Evolutionary conservation across 2,113 vertebrate species (phyloP).

Genomic region (Pyxicephalus adspersus): DNA sequence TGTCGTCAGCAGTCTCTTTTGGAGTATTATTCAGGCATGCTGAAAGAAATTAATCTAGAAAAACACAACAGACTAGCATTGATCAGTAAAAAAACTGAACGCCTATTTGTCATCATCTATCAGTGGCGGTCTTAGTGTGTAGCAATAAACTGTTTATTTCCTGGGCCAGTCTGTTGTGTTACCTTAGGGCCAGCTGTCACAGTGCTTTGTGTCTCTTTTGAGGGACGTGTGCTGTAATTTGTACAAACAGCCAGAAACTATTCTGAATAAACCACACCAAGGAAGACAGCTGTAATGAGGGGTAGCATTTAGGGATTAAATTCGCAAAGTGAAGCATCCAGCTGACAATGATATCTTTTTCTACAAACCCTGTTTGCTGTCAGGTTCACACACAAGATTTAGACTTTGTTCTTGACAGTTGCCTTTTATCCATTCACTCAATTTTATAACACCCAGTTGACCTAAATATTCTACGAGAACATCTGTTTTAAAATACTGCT

Average conservation of each 20-base stretch:
- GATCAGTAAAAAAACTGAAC: neutral
- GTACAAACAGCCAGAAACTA: constrained; percentile 32
- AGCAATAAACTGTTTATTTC: constrained; percentile 58
- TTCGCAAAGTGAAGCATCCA: constrained; percentile 2
- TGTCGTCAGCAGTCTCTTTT: constrained; percentile 42
- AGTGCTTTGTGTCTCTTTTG: constrained; percentile 35
- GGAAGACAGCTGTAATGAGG: constrained; percentile 53
- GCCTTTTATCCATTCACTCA: constrained; percentile 42
- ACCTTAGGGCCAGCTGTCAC: constrained; percentile 46
- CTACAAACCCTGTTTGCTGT: constrained; percentile 50
- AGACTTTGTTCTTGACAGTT: constrained; percentile 54
- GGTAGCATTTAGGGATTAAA: constrained; percentile 49
- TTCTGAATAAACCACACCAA: constrained; percentile 46
- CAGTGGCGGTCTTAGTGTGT: constrained; percentile 43
- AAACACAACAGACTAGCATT: constrained; percentile 10
- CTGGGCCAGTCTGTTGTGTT: constrained; percentile 15
- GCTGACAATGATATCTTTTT: constrained; percentile 44
- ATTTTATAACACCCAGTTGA: constrained; percentile 53
- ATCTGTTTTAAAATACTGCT: constrained; percentile 51
- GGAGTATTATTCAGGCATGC: neutral
- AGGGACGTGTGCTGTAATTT: constrained; percentile 35
- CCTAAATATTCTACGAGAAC: constrained; percentile 53
- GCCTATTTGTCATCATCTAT: constrained; percentile 9
- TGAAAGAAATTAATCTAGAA: constrained; percentile 45
- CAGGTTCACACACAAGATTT: constrained; percentile 50